phyloP scores from a whole-genome alignment of 1,140 invertebrate genomes.

The Apis dorsata region DNA sequence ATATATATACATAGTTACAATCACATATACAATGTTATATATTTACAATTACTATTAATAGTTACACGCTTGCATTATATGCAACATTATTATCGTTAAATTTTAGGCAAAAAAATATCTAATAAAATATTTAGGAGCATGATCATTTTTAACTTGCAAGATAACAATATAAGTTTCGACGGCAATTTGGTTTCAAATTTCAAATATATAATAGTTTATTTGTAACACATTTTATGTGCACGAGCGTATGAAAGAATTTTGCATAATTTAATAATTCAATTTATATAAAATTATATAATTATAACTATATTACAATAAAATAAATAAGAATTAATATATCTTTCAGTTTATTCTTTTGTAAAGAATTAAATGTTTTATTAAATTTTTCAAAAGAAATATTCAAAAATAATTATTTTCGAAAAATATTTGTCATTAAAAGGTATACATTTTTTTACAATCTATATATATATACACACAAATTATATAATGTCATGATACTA shows the following conservation, averaged over 20 bases:
- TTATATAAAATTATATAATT: constrained; percentile 29
- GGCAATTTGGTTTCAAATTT: constrained; percentile 14
- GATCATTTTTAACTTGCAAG: not conserved
- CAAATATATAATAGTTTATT: constrained; percentile 1
- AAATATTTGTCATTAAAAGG: constrained; percentile 25
- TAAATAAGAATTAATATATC: not conserved
- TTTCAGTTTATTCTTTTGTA: not conserved
- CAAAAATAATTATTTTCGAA: not conserved
- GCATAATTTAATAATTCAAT: not conserved
- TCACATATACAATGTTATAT: constrained; percentile 66
- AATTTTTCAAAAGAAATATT: not conserved
- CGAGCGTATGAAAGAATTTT: not conserved
- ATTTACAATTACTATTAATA: constrained; percentile 56
- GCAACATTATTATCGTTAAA: not conserved
- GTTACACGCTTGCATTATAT: constrained; percentile 15
- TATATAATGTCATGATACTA: not conserved
- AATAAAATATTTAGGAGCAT: constrained; percentile 35
- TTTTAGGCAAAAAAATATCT: constrained; percentile 37
- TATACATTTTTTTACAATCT: constrained; percentile 19
- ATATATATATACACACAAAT: not conserved
- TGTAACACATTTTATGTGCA: not conserved
- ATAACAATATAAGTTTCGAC: constrained; percentile 41
- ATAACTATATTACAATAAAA: constrained; percentile 11
- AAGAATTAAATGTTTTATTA: not conserved
- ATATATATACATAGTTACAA: constrained; percentile 70